Percentiles rank a stretch among this genome's conserved stretches.
Conservation (phyloP, 2,797 vertebrate genomes). For the Gambusia yucatana region DNA sequence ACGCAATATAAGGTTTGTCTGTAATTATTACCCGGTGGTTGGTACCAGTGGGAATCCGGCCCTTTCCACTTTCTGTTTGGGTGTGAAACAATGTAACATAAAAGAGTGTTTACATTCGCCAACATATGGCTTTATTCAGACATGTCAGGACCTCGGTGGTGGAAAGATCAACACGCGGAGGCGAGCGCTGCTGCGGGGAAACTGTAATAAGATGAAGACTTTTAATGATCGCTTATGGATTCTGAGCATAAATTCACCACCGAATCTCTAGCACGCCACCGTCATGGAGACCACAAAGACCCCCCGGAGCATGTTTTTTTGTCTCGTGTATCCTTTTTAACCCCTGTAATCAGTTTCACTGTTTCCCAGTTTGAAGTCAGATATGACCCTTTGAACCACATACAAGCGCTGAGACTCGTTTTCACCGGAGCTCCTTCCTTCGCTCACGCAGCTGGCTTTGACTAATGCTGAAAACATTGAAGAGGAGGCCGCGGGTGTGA, state of each 20-base stretch:
- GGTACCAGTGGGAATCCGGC: conserved; percentile 4
- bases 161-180: background rate
- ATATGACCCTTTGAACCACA: background rate
- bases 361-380: conserved; percentile 4
- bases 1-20: conserved; percentile 19
- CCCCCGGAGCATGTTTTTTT: background rate
- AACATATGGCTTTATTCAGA: conserved; percentile 17
- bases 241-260: background rate
- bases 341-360: background rate
- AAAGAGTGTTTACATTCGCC: conserved; percentile 6
- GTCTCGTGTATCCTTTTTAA: background rate
- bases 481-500: background rate
- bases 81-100: background rate
- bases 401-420: background rate
- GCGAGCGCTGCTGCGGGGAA: background rate
- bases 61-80: conserved; percentile 8
- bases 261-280: background rate
- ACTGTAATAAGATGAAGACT: conserved; percentile 1
- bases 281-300: background rate
- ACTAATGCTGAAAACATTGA: conserved; percentile 11
- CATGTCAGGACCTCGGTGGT: conserved; percentile 1
- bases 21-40: conserved; percentile 28
- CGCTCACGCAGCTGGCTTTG: background rate
- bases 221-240: background rate
- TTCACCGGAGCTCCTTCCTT: background rate